Percentiles rank a stretch among this genome's conserved stretches.
phyloP scores from a whole-genome alignment of 2,797 vertebrate genomes.

The Neostethus bicornis region DNA sequence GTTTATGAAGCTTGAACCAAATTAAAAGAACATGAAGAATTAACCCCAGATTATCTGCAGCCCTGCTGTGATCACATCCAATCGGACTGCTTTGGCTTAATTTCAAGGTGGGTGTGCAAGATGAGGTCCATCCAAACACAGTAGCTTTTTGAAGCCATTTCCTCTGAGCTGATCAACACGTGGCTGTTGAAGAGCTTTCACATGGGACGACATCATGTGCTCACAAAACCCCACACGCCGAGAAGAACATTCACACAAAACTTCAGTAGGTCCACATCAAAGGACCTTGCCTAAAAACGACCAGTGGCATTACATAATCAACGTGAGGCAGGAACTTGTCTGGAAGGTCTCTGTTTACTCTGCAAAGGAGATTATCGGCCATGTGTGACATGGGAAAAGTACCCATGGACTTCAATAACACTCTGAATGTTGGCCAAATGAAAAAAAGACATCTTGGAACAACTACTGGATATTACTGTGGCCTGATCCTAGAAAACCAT shows the following conservation, averaged over 20 bases:
- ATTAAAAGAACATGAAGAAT: conserved; percentile 4
- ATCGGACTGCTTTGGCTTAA: conserved; percentile 11
- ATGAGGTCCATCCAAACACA: conserved; percentile 31
- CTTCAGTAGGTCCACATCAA: conserved; percentile 41
- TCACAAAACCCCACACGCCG: conserved; percentile 33
- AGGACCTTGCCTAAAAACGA: conserved; percentile 22
- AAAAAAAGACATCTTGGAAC: neutral
- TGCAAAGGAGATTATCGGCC: conserved; percentile 34
- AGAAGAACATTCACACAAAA: conserved; percentile 20
- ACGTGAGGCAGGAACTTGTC: conserved; percentile 36
- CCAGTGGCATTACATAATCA: conserved; percentile 28
- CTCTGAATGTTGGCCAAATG: neutral
- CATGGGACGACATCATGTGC: conserved; percentile 59
- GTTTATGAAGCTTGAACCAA: conserved; percentile 5
- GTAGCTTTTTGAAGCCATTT: conserved; percentile 24
- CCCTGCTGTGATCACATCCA: conserved; percentile 19
- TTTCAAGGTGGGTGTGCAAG: conserved; percentile 17
- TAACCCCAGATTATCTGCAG: neutral
- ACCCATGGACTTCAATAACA: conserved; percentile 1
- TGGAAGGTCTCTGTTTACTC: conserved; percentile 36
- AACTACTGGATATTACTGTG: neutral
- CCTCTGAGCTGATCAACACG: conserved; percentile 51
- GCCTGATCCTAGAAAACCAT: conserved; percentile 1
- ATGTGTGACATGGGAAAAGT: conserved; percentile 21
- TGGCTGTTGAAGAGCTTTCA: conserved; percentile 43